Percentiles rank a stretch among this genome's conserved stretches.
Conservation (phyloP, 2,797 vertebrate species). For the Remorina albescens region DNA sequence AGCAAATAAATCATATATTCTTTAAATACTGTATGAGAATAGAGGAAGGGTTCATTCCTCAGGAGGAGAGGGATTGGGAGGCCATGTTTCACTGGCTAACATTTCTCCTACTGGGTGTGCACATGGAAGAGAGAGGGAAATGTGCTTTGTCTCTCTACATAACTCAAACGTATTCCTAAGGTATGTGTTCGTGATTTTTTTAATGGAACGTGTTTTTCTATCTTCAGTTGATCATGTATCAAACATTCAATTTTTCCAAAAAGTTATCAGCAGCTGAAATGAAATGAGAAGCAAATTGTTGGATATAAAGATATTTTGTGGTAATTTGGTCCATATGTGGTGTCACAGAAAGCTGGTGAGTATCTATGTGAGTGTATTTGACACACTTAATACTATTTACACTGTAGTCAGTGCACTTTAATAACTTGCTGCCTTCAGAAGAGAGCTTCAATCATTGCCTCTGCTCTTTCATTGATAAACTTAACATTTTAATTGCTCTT, state of each 20-base stretch:
- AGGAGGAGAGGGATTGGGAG: slow-evolving; percentile 15
- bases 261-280: slow-evolving; percentile 2
- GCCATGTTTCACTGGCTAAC: slow-evolving; percentile 8
- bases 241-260: background rate
- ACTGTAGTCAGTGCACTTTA: background rate
- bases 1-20: slow-evolving; percentile 57
- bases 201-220: background rate
- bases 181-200: background rate
- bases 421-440: background rate
- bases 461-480: background rate
- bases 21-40: slow-evolving; percentile 69
- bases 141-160: background rate
- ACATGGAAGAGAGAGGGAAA: background rate
- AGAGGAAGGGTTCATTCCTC: slow-evolving; percentile 19
- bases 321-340: background rate
- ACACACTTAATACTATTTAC: background rate
- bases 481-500: background rate
- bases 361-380: background rate
- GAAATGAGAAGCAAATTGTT: background rate
- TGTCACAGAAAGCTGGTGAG: too few relatives aligned
- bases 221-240: background rate
- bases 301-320: background rate
- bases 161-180: too few relatives aligned
- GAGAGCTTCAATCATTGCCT: background rate
- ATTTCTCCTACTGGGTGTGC: background rate